Evolutionary conservation across 2,113 vertebrate species (phyloP).

Genomic region (Leptobrachium leishanense): DNA sequence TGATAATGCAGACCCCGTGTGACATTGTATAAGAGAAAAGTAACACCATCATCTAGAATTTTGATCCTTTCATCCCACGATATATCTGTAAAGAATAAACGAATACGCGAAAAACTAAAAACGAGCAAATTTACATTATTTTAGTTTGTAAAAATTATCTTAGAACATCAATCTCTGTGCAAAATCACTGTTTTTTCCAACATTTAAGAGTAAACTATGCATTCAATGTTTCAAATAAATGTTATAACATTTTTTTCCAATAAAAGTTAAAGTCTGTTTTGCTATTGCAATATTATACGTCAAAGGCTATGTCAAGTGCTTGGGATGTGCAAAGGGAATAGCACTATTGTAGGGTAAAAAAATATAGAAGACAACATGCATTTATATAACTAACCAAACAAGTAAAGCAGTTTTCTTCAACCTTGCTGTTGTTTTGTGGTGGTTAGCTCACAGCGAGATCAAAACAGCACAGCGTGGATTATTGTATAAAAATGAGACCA

Average conservation of each 20-base stretch:
- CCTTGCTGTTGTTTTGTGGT: conserved; percentile 23
- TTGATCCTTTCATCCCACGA: too few species aligned
- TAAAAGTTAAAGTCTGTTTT: not conserved
- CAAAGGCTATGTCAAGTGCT: not conserved
- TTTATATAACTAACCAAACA: conserved; percentile 40
- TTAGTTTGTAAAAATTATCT: too few species aligned
- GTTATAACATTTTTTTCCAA: not conserved
- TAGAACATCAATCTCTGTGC: too few species aligned
- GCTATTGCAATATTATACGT: not conserved
- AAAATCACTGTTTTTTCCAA: too few species aligned
- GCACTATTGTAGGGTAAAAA: conserved; percentile 10
- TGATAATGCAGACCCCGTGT: too few species aligned
- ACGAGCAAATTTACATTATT: too few species aligned
- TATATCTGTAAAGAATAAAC: too few species aligned
- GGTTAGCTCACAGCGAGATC: conserved; percentile 17
- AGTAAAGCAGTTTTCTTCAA: conserved; percentile 22
- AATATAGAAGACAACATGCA: not conserved
- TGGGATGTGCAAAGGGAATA: not conserved
- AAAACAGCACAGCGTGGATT: conserved; percentile 48
- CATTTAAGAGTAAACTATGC: too few species aligned
- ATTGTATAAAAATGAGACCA: conserved; percentile 41
- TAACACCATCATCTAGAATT: too few species aligned
- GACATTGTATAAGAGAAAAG: too few species aligned
- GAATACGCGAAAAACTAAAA: too few species aligned
- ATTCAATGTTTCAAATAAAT: too few species aligned